Percentiles rank a stretch among this genome's conserved stretches.
phyloP scores from a whole-genome alignment of 2,888 invertebrate species.

The Rotaria socialis region DNA sequence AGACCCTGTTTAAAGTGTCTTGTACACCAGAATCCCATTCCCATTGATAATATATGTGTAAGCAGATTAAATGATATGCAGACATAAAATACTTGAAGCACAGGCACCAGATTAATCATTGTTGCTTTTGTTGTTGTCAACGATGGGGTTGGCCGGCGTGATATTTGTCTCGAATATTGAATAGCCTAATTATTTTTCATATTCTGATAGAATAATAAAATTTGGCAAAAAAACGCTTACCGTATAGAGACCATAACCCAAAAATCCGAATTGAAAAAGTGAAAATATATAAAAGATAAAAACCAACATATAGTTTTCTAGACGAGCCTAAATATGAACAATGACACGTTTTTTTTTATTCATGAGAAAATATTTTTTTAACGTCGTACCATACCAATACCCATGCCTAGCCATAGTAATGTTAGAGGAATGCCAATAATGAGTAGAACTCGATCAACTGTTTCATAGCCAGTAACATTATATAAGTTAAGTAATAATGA shows the following conservation, averaged over 20 bases:
- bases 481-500: not conserved
- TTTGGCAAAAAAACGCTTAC: not conserved
- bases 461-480: not conserved
- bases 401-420: not conserved
- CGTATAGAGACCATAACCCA: not conserved
- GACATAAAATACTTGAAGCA: not conserved
- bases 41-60: not conserved
- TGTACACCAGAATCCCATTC: not conserved
- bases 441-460: not conserved
- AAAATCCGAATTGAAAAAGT: not conserved
- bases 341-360: not conserved
- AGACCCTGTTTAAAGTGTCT: conserved; percentile 6
- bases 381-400: conserved; percentile 10
- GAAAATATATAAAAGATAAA: not conserved
- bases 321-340: not conserved
- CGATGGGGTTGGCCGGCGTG: not conserved
- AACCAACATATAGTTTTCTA: not conserved
- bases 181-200: not conserved
- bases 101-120: not conserved
- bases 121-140: not conserved
- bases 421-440: not conserved
- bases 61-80: not conserved
- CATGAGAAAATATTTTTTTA: not conserved
- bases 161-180: not conserved
- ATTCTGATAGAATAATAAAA: not conserved